These are phyloP conservation scores for Xylophagus ater DNA, from an alignment of 2,888 invertebrate genomes.

Conservation along the genomic window DNA sequence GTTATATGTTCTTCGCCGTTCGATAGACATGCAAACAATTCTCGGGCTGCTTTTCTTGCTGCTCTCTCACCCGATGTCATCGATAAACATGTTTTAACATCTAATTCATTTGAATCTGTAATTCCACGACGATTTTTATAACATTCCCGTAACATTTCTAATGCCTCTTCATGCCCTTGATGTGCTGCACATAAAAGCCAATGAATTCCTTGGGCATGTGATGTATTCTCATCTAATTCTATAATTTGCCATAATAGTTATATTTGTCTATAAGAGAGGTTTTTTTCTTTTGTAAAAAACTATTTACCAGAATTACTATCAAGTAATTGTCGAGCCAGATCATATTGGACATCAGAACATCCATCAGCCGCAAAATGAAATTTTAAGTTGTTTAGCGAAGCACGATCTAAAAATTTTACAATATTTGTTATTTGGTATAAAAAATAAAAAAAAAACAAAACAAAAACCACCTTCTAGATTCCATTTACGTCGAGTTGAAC, in stretches of 20 bases:
- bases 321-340: constrained; percentile 71
- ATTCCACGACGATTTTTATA: constrained; percentile 62
- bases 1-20: constrained; percentile 82
- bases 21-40: constrained; percentile 77
- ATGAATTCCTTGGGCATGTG: constrained; percentile 67
- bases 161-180: constrained; percentile 82
- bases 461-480: constrained; percentile 36
- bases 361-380: constrained; percentile 77
- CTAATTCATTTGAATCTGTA: constrained; percentile 58
- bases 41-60: constrained; percentile 74
- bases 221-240: constrained; percentile 29
- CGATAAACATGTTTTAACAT: constrained; percentile 63
- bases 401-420: constrained; percentile 27
- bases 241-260: no score
- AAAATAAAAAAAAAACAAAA: neutral
- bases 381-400: constrained; percentile 38
- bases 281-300: constrained; percentile 24
- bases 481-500: constrained; percentile 34
- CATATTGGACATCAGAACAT: constrained; percentile 80
- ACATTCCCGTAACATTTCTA: constrained; percentile 51
- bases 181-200: constrained; percentile 91
- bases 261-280: no score
- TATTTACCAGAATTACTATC: constrained; percentile 63
- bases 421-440: neutral
- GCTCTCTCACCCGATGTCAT: constrained; percentile 80